Evolutionary conservation across 2,113 vertebrate species (phyloP), one percentile per base, ranked within the genome.

Genomic region (Sterna hirundo): DNA sequence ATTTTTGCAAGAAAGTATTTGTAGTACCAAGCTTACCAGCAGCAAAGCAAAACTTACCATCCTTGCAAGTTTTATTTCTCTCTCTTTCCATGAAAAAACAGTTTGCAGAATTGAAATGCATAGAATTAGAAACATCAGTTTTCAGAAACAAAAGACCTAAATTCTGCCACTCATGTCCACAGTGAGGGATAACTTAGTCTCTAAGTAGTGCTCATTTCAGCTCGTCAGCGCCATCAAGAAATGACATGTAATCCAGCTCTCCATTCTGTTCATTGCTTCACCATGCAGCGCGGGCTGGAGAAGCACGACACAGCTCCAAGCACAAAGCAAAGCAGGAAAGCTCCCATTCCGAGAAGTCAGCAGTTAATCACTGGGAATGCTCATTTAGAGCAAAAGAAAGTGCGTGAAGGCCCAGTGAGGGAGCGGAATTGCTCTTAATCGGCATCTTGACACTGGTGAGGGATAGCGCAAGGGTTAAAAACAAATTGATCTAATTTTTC

Each of bases 201-300:
- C 30, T 65, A 87, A 93, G 83, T 17, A 69, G 75, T 15, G 30
- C 34, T 60, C 51, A 47, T 81, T 87, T 91, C 36, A 44, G 20
- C 44, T 95, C 13, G 2, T 40, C 6, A 5, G 36, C 77, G 74
- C 29, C 27, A 54, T 69, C 75, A 68, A 78, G 65, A 82, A 84
- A 66, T 60, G 23, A 36, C 5, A 29, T 18, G 44, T 40, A 71
- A 87, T 64, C 88, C 68, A 80, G 27, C 52, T 46, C 71, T n/a
- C 75, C 46, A 12, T 42, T 51, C 16, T 16, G 19, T 66, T 36
- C 26, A 5, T 7, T 34, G 77, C 60, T 58, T 66, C 54, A n/a
- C 42, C 58, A 40, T 0, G 3, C 54, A 44, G 75, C 1, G 0
- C 3, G 0, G 30, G 17, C n/a, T 32, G n/a, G n/a, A 60, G 86